Evolutionary conservation across 1,140 invertebrate species (phyloP).

Genomic region (Varroa destructor): DNA sequence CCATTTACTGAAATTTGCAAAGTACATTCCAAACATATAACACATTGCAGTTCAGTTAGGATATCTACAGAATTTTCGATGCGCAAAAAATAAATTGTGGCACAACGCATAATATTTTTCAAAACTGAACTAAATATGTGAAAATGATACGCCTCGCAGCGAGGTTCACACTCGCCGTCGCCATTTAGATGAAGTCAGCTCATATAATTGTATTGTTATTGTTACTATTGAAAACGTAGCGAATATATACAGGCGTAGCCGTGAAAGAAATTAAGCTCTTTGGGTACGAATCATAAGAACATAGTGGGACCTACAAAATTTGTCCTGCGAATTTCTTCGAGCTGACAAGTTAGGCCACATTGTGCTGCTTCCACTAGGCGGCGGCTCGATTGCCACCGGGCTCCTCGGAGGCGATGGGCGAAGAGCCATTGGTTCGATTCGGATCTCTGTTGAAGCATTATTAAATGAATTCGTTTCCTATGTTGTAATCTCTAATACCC

Average conservation of each 20-base stretch:
- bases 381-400: neutral
- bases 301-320: slow-evolving; percentile 12
- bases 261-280: no score
- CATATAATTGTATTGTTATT: no score
- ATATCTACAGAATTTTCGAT: no score
- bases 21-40: neutral
- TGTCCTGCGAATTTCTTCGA: neutral
- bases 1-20: slow-evolving; percentile 59
- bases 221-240: no score
- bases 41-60: neutral
- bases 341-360: neutral
- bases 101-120: no score
- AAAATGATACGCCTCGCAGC: no score
- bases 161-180: no score
- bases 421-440: neutral
- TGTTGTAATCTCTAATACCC: neutral
- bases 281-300: no score
- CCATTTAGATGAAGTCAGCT: no score
- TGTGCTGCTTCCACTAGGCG: neutral
- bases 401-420: slow-evolving; percentile 5
- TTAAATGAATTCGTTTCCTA: neutral
- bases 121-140: no score
- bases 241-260: no score
- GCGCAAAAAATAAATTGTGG: no score
- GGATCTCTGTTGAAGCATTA: neutral